These are phyloP conservation scores for Pseudonaja textilis DNA, from an alignment of 2,113 vertebrate genomes.

Conservation along the genomic window DNA sequence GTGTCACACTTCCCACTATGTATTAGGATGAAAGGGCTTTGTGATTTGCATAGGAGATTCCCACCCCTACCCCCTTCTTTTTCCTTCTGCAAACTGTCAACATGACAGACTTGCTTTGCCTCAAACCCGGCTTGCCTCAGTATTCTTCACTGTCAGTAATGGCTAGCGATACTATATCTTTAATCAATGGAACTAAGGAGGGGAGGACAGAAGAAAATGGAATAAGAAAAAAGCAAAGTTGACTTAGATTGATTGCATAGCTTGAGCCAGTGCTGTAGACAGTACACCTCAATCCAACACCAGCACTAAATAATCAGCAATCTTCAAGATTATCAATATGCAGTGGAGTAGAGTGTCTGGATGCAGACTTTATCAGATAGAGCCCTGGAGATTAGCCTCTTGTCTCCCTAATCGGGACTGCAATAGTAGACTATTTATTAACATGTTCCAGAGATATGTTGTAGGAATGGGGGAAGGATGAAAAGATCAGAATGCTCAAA, in stretches of 20 bases:
- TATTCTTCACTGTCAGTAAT: conserved; percentile 7
- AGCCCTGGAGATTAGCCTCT: conserved; percentile 36
- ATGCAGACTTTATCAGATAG: conserved; percentile 50
- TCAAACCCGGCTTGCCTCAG: neutral
- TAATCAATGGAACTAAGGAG: conserved; percentile 27
- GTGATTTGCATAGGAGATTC: conserved; percentile 3
- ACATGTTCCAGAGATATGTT: conserved; percentile 5
- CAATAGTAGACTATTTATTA: conserved; percentile 45
- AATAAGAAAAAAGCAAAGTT: conserved; percentile 27
- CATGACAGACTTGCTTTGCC: neutral
- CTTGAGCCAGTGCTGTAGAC: conserved; percentile 31
- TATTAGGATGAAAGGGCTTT: conserved; percentile 33
- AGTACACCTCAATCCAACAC: conserved; percentile 5
- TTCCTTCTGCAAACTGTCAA: conserved; percentile 20
- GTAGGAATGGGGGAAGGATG: neutral
- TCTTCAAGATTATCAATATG: conserved; percentile 31
- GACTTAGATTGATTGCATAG: conserved; percentile 35
- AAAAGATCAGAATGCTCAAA: neutral
- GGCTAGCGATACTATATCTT: conserved; percentile 35
- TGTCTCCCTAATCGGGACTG: conserved; percentile 21
- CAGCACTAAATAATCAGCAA: neutral
- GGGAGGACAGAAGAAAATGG: neutral
- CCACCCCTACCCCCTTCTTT: neutral
- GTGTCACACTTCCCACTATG: neutral
- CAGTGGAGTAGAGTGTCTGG: conserved; percentile 7